Base-by-base conservation (phyloP, 1,140 invertebrate genomes). In the Bombus pascuorum region DNA sequence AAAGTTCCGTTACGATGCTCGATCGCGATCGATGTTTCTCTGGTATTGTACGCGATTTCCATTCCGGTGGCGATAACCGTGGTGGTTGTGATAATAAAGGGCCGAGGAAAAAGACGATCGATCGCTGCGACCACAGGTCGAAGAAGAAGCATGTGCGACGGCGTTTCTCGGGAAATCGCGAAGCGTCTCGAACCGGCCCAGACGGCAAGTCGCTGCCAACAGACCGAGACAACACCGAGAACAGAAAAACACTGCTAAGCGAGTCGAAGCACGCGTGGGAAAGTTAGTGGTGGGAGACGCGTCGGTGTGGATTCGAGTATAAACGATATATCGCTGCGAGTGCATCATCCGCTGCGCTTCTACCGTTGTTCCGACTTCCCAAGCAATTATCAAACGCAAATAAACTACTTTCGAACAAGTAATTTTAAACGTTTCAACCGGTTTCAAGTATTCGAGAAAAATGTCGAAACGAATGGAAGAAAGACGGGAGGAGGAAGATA, bases 181-280 rank as follows among this genome's bases (percentile, higher is more conserved):
- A 59, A 34, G 80, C 70, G 76, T 66, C 78, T 53, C 34, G 65
- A 82, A 88, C 81, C 59, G 68, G 77, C 86, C 89, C 87, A 92
- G 90, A 92, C 91, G 90, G 89, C 90, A 88, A 86, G 90, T 91
- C 91, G 91, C 89, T 92, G 75, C 74, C 82, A 81, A 32, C 42
- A 73, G 53, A 28, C 78, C 25, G 34, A 75, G 78, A 44, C 84
- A 57, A 57, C 47, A 22, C 47, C 47, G 47, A 53, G 47, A 53
- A 53, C 28, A 62, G 81, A 89, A 91, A 91, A 90, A 87, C 76
- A 83, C 75, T 82, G 83, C 81, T 92, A 87, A 87, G 86, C 68
- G 72, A 91, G 87, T 91, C 90, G 80, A 59, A 89, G 86, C 91
- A 90, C 91, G 91, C 91, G 91, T 93, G 91, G 90, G 91, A 92